phyloP scores from a whole-genome alignment of 2,888 invertebrate genomes.

The Athalia rosae region DNA sequence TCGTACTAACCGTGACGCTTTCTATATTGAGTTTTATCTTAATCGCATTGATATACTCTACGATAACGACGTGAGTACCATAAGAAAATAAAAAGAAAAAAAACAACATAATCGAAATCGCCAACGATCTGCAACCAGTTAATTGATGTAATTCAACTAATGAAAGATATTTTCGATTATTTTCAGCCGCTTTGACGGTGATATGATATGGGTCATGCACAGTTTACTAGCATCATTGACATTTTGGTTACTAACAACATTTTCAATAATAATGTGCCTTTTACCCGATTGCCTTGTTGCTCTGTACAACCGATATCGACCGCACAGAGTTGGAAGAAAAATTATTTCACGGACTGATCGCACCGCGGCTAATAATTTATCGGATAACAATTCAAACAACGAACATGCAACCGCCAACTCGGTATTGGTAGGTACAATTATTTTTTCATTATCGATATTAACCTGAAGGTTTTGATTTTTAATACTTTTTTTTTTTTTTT shows the following conservation, averaged over 20 bases:
- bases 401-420: neutral
- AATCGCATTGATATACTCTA: conserved; percentile 77
- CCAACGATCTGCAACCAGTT: neutral
- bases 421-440: no score
- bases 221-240: conserved; percentile 77
- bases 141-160: neutral
- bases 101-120: neutral
- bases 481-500: no score
- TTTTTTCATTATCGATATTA: no score
- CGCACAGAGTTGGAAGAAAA: conserved; percentile 50
- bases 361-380: neutral
- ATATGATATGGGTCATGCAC: conserved; percentile 78
- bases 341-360: neutral
- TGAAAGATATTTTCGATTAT: conserved; percentile 33
- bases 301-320: conserved; percentile 57
- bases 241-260: conserved; percentile 78
- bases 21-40: conserved; percentile 77
- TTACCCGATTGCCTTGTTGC: conserved; percentile 76
- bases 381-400: neutral
- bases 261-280: conserved; percentile 75
- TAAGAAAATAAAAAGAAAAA: neutral
- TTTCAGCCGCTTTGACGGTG: conserved; percentile 74
- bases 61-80: conserved; percentile 77
- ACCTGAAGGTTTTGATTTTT: no score
- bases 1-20: conserved; percentile 76